These are phyloP conservation scores for Melanaphis sacchari DNA, from an alignment of 1,140 invertebrate species.

Conservation along the genomic window DNA sequence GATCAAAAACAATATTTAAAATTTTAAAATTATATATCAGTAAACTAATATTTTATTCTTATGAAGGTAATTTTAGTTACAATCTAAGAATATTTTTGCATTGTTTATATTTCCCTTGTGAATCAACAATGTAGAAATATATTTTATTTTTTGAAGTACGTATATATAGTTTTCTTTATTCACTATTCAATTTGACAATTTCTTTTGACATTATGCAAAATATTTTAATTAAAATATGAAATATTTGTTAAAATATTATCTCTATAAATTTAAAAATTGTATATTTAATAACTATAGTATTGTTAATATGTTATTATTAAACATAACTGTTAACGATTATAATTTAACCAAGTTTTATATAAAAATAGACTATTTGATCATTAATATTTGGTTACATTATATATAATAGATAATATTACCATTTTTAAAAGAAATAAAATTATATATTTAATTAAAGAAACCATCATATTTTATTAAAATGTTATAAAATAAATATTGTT, in stretches of 20 bases:
- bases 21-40: background rate
- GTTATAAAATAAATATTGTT: too few relatives aligned
- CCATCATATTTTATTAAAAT: too few relatives aligned
- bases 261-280: background rate
- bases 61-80: background rate
- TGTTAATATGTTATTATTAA: background rate
- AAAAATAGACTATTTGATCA: too few relatives aligned
- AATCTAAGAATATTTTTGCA: background rate
- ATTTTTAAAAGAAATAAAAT: too few relatives aligned
- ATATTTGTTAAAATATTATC: background rate
- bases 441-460: too few relatives aligned
- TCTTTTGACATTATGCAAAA: background rate
- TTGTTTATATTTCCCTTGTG: conserved; percentile 2
- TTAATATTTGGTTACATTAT: too few relatives aligned
- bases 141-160: conserved; percentile 2
- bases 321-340: background rate
- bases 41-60: background rate
- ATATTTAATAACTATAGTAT: background rate
- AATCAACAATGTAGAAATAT: background rate
- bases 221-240: conserved; percentile 11
- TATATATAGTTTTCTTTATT: background rate
- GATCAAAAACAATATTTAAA: background rate
- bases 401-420: background rate
- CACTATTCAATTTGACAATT: background rate
- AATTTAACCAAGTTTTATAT: too few relatives aligned